Evolutionary conservation across 2,888 invertebrate species (phyloP).

Genomic region (Eustalomyia histrio): DNA sequence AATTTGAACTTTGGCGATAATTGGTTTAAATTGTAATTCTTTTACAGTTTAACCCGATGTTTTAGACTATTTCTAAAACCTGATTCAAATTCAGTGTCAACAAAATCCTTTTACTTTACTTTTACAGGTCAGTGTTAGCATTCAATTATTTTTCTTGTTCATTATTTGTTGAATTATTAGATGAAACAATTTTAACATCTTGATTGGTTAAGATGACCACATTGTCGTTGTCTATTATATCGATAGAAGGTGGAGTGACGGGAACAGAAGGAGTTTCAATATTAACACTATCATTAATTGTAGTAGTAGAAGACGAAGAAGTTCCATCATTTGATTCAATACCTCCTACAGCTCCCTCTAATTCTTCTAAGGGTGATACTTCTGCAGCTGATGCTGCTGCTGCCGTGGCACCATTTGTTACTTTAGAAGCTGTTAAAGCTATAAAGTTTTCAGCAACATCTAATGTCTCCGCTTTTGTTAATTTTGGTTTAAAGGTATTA

Average conservation of each 20-base stretch:
- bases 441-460: constrained; percentile 38
- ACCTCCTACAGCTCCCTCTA: constrained; percentile 73
- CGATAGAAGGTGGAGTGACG: constrained; percentile 52
- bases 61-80: too few relatives aligned
- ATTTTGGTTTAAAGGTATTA: constrained; percentile 77
- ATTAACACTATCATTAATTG: constrained; percentile 55
- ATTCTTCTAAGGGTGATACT: constrained; percentile 67
- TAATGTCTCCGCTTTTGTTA: constrained; percentile 61
- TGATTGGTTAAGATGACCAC: constrained; percentile 27
- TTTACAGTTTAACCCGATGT: too few relatives aligned
- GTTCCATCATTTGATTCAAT: constrained; percentile 29
- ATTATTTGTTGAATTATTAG: constrained; percentile 61
- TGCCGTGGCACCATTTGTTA: neutral
- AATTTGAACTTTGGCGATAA: too few relatives aligned
- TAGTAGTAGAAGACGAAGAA: constrained; percentile 41
- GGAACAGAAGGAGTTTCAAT: constrained; percentile 55
- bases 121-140: too few relatives aligned
- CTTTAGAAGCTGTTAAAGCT: constrained; percentile 6
- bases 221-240: constrained; percentile 73
- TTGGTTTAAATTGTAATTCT: too few relatives aligned
- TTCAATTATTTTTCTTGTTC: constrained; percentile 63
- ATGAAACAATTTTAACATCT: constrained; percentile 27
- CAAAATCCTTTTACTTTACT: too few relatives aligned
- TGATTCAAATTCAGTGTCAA: too few relatives aligned
- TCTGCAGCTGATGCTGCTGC: constrained; percentile 14